Evolutionary conservation across 2,797 vertebrate genomes (phyloP).

Genomic region (Betta splendens): DNA sequence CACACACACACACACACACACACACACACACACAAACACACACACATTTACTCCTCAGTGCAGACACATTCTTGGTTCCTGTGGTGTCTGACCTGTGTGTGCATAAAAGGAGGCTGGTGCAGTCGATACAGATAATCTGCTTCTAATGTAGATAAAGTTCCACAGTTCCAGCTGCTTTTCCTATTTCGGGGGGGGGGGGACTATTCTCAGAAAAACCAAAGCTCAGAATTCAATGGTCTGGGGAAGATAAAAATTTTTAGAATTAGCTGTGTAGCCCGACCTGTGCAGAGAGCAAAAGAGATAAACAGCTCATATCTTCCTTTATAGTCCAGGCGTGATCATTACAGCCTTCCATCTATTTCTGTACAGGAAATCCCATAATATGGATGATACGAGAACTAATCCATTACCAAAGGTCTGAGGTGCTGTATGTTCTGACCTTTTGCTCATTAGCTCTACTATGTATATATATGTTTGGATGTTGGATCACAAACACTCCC

Average conservation of each 20-base stretch:
- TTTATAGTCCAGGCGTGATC: too few relatives aligned
- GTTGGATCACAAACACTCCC: constrained; percentile 18
- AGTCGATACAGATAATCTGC: constrained; percentile 18
- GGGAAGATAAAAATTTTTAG: constrained; percentile 54
- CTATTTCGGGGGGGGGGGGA: constrained; percentile 15
- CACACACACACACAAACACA: constrained; percentile 6
- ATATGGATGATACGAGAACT: constrained; percentile 3
- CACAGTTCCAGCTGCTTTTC: constrained; percentile 21
- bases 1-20: constrained; percentile 5
- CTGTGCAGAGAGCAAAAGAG: constrained; percentile 31
- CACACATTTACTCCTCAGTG: constrained; percentile 3
- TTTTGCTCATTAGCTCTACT: constrained; percentile 4
- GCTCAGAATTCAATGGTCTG: constrained; percentile 30
- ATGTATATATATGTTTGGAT: too few relatives aligned
- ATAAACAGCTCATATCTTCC: constrained; percentile 16
- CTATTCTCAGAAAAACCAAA: neutral
- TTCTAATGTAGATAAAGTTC: constrained; percentile 14
- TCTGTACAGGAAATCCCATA: constrained; percentile 8
- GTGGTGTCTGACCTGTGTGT: constrained; percentile 11
- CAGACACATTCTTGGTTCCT: constrained; percentile 3
- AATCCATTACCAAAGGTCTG: neutral
- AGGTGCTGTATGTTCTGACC: constrained; percentile 4
- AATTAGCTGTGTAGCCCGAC: constrained; percentile 51
- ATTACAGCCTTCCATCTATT: neutral
- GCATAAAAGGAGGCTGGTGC: neutral